phyloP scores from a whole-genome alignment of 2,888 invertebrate species.

The Galerucella calmariensis region DNA sequence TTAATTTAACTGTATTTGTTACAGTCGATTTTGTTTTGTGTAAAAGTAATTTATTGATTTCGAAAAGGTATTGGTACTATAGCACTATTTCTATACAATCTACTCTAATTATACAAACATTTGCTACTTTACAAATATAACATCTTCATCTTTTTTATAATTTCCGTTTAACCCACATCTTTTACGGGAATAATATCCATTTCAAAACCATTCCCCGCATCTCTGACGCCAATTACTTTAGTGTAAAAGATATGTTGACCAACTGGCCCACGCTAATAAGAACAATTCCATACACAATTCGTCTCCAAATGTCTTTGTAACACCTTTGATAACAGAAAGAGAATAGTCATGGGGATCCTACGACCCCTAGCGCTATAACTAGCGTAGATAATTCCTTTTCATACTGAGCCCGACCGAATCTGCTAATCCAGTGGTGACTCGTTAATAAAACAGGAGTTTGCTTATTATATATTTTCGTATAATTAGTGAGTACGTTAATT shows the following conservation, averaged over 20 bases:
- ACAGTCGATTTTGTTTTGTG: too few species aligned
- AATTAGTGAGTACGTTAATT: background rate
- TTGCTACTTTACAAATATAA: background rate
- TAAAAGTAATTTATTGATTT: too few species aligned
- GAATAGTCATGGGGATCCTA: constrained; percentile 17
- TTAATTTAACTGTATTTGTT: too few species aligned
- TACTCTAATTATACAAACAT: background rate
- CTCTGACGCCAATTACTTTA: constrained; percentile 31
- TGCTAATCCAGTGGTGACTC: background rate
- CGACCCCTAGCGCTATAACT: constrained; percentile 29
- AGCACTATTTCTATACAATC: too few species aligned
- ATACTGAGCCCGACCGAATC: constrained; percentile 33
- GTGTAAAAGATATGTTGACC: constrained; percentile 36
- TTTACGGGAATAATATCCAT: background rate
- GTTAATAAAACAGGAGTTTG: background rate
- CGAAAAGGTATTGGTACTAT: too few species aligned
- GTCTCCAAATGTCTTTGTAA: constrained; percentile 37
- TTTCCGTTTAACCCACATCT: background rate
- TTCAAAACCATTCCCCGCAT: constrained; percentile 21
- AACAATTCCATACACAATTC: constrained; percentile 31
- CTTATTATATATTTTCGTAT: background rate
- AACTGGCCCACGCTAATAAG: constrained; percentile 33
- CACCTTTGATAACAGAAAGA: constrained; percentile 38
- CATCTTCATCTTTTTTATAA: background rate
- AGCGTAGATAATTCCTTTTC: constrained; percentile 42